phyloP scores from a whole-genome alignment of 2,888 invertebrate genomes.

The Lasioglossum figueresi region DNA sequence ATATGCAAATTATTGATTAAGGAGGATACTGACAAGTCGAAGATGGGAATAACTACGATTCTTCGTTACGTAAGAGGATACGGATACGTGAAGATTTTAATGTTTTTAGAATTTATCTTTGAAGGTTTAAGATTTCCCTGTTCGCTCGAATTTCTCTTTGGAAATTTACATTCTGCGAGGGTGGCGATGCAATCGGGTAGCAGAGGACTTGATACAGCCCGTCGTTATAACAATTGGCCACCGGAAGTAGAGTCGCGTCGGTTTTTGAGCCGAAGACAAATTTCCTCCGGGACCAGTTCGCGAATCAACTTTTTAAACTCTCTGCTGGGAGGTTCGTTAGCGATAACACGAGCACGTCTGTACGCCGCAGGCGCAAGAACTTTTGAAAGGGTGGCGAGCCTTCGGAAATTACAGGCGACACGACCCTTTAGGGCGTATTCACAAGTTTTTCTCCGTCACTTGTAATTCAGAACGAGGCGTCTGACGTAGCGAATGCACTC shows the following conservation, averaged over 20 bases:
- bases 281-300: constrained; percentile 75
- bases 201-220: background rate
- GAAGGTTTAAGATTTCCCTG: background rate
- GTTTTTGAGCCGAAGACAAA: constrained; percentile 66
- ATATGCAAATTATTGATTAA: background rate
- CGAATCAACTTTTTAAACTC: constrained; percentile 76
- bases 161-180: background rate
- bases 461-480: constrained; percentile 42
- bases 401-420: constrained; percentile 61
- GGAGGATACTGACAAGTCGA: too few species aligned
- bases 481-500: constrained; percentile 27
- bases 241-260: constrained; percentile 34
- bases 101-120: background rate
- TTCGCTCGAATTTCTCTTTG: background rate
- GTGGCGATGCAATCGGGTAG: constrained; percentile 1
- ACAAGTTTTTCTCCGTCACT: constrained; percentile 48
- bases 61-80: background rate
- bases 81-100: background rate
- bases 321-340: constrained; percentile 68
- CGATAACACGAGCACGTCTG: constrained; percentile 70
- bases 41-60: too few species aligned
- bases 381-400: constrained; percentile 60
- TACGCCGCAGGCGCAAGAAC: constrained; percentile 59
- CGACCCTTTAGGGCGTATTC: constrained; percentile 58
- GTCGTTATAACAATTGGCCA: constrained; percentile 58